Conservation (phyloP, 2,888 invertebrate genomes). For the Subacronicta megacephala region DNA sequence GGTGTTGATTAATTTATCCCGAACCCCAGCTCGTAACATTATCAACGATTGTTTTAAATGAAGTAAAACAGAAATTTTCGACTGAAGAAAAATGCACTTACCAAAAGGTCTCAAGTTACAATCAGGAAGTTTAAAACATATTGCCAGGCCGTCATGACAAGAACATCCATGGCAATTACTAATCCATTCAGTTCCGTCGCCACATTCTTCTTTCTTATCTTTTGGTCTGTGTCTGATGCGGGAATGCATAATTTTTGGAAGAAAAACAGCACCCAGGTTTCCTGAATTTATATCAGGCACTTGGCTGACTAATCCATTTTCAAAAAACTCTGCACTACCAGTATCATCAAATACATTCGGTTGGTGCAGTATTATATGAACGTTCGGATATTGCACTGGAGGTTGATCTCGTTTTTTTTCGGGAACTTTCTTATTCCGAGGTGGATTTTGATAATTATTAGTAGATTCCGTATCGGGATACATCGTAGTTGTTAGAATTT, state of each 20-base stretch:
- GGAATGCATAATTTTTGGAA: constrained; percentile 4
- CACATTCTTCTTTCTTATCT: constrained; percentile 39
- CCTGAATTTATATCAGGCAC: neutral
- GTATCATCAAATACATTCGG: neutral
- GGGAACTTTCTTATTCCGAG: neutral
- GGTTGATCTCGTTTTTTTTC: neutral
- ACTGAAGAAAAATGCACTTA: constrained; percentile 8
- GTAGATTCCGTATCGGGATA: neutral
- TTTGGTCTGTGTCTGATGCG: constrained; percentile 18
- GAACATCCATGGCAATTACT: constrained; percentile 34
- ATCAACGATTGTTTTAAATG: no score
- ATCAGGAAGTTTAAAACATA: constrained; percentile 22
- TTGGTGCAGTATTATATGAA: constrained; percentile 22
- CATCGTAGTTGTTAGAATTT: neutral
- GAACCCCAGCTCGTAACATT: no score
- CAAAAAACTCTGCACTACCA: neutral
- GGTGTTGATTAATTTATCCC: no score
- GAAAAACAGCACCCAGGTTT: neutral
- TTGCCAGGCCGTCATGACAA: constrained; percentile 23
- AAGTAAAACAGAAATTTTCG: no score
- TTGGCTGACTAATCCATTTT: neutral
- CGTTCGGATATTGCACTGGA: constrained; percentile 11
- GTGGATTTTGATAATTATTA: no score
- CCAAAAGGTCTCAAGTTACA: constrained; percentile 27
- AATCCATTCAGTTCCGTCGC: constrained; percentile 33